Evolutionary conservation across 2,888 invertebrate genomes (phyloP), one percentile per base, ranked within the genome.

Genomic region (Orchesella flavescens): DNA sequence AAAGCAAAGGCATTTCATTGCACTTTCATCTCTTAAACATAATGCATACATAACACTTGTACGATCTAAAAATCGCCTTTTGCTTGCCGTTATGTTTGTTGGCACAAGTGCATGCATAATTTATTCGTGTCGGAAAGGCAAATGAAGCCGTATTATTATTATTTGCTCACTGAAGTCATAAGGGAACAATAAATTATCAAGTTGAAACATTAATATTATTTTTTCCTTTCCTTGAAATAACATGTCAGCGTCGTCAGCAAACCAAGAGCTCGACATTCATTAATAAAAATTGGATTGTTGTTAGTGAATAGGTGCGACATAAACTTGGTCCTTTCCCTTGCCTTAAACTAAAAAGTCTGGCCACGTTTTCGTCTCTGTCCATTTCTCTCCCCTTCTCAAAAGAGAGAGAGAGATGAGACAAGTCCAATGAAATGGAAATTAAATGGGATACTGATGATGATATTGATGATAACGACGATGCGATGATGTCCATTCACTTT

Each of bases 401-500:
- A 19, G 3, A 15, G 24, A 61, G 61, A 23, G 24, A 17, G 24
- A 61, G 23, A 24, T 21, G 44, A 66, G 46, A 10, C 24, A 44
- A 66, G 49, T 49, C 49, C 49, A 68, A 49, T 46, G 68, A 68
- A 68, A 68, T 49, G 46, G 68, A 68, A 68, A 68, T 65, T 65
- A 65, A n/a, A 53, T 23, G 68, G 46, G 68, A 68, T 66, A 44
- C 17, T 44, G 44, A 44, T 1, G 66, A 17, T n/a, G 66, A 66
- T 44, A 44, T 15, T 66, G 34, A 34, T 66, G 63, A 63, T 63
- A 5, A 12, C 5, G 63, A 34, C 17, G 57, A 57, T 17, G 10
- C 44, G 66, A 66, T 66, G 43, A 46, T 66, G 66, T 17, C 66
- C 66, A 66, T 66, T 66, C 66, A 66, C 66, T 66, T 66, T 66